Percentiles rank a stretch among this genome's conserved stretches.
Evolutionary conservation across 2,888 invertebrate species (phyloP).

Genomic region (Caenorhabditis sp.): DNA sequence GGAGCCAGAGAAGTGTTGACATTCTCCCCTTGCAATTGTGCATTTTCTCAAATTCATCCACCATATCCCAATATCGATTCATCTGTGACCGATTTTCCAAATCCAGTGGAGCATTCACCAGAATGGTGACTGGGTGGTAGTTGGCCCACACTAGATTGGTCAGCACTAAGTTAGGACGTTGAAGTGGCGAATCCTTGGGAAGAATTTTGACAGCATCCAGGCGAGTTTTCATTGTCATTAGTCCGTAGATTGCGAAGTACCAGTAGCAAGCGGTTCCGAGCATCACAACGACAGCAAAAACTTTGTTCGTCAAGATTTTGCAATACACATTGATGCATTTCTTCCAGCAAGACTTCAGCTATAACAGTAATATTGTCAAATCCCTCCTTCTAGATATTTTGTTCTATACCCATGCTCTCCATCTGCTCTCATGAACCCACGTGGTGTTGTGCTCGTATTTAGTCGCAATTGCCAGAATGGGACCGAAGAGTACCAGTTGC

Average conservation of each 20-base stretch:
- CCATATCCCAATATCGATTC: constrained; percentile 75
- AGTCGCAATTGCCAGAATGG: constrained; percentile 78
- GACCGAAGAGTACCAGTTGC: constrained; percentile 80
- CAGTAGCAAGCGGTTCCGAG: constrained; percentile 74
- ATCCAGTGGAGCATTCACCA: constrained; percentile 78
- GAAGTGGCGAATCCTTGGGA: constrained; percentile 81
- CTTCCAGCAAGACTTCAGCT: constrained; percentile 73
- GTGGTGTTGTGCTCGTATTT: constrained; percentile 72
- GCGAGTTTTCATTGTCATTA: constrained; percentile 74
- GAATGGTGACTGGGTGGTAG: constrained; percentile 81
- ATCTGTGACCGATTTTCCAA: constrained; percentile 72
- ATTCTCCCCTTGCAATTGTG: constrained; percentile 75
- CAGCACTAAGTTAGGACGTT: constrained; percentile 77
- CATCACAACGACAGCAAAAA: constrained; percentile 72
- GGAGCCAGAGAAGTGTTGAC: constrained; percentile 81
- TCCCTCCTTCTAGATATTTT: neutral
- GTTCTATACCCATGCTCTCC: constrained; percentile 65
- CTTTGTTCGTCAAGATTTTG: constrained; percentile 70
- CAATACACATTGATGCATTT: constrained; percentile 73
- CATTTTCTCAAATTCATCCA: constrained; percentile 79
- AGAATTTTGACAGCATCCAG: constrained; percentile 82
- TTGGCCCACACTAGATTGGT: constrained; percentile 81
- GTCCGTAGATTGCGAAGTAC: constrained; percentile 72
- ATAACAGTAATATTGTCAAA: neutral
- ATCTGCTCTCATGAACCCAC: constrained; percentile 61